Base-by-base conservation (phyloP, 2,888 invertebrate genomes). In the Folsomia candida region DNA sequence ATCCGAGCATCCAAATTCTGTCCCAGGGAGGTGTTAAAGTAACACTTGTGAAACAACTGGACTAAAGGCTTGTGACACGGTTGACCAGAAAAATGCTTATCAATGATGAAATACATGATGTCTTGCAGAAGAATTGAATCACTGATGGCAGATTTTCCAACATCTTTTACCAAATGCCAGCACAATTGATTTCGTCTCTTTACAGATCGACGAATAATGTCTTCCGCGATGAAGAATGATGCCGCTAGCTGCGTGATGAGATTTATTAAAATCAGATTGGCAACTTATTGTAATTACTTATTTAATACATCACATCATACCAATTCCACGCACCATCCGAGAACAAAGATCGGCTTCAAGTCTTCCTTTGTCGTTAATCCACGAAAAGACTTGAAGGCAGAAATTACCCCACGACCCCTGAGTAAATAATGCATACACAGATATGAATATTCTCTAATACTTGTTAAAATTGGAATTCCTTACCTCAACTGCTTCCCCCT, bases 181-280 rank as follows among this genome's bases (percentile, higher is more conserved):
- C 87, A 86, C 1, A 83, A 84, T 47, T 18, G 47, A 9, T 87
- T 87, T 72, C 88, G 79, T 47, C 88, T 80, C 11, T 84, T 85
- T 51, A 82, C 76, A 2, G 86, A 86, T 9, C 82, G 78, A 81
- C 88, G 87, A 86, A 88, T 87, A 1, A 88, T 84, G 80, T 88
- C 88, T 82, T 88, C 88, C 27, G 84, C 83, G 0, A 88, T 83
- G 24, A 88, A 81, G 79, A 86, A 87, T 78, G 82, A 85, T 4
- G 85, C 85, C 81, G 87, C 87, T 9, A 87, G 80, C 86, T 86
- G n/a, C n/a, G n/a, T n/a, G n/a, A n/a, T 76, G 61, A 77, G 78
- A 63, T 18, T 47, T 47, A 9, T 11, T 47, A 47, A 47, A 11
- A 11, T 47, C n/a, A n/a, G n/a, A n/a, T n/a, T n/a, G n/a, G n/a